These are phyloP conservation scores for Ophion ellenae DNA, from an alignment of 2,888 invertebrate genomes.

Conservation along the genomic window DNA sequence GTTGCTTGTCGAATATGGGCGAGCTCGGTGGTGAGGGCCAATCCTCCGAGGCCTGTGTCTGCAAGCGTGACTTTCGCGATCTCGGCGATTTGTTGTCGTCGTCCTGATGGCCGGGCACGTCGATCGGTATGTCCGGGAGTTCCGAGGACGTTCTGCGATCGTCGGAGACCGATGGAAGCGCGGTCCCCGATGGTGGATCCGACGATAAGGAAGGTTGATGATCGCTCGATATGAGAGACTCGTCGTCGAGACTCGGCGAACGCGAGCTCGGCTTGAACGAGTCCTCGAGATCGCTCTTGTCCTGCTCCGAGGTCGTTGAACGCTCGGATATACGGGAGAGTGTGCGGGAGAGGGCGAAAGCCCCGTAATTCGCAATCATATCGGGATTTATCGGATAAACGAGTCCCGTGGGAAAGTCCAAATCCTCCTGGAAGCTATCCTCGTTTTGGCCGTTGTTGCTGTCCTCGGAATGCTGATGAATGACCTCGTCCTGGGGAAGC, in stretches of 20 bases:
- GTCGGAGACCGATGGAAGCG: conserved; percentile 87
- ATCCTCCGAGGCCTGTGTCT: conserved; percentile 89
- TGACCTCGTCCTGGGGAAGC: conserved; percentile 86
- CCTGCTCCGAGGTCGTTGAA: conserved; percentile 94
- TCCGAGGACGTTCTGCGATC: conserved; percentile 93
- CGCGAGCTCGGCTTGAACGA: conserved; percentile 94
- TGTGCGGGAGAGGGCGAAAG: conserved; percentile 90
- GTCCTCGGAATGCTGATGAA: conserved; percentile 79
- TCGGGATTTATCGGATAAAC: conserved; percentile 90
- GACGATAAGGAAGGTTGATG: conserved; percentile 94
- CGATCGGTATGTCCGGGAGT: conserved; percentile 93
- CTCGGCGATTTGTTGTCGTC: conserved; percentile 80
- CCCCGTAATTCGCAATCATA: conserved; percentile 89
- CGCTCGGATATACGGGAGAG: conserved; percentile 94
- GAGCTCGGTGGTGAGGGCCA: conserved; percentile 93
- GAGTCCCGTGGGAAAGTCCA: conserved; percentile 91
- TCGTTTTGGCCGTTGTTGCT: conserved; percentile 80
- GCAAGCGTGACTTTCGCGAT: conserved; percentile 74
- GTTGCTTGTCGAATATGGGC: conserved; percentile 88
- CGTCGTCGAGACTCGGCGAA: conserved; percentile 93
- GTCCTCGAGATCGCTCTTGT: conserved; percentile 93
- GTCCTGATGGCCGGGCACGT: conserved; percentile 86
- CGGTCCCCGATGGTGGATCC: conserved; percentile 87
- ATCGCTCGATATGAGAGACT: conserved; percentile 92
- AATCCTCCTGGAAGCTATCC: conserved; percentile 89